Conservation (phyloP, 2,888 invertebrate species). For the Synanthedon vespiformis region DNA sequence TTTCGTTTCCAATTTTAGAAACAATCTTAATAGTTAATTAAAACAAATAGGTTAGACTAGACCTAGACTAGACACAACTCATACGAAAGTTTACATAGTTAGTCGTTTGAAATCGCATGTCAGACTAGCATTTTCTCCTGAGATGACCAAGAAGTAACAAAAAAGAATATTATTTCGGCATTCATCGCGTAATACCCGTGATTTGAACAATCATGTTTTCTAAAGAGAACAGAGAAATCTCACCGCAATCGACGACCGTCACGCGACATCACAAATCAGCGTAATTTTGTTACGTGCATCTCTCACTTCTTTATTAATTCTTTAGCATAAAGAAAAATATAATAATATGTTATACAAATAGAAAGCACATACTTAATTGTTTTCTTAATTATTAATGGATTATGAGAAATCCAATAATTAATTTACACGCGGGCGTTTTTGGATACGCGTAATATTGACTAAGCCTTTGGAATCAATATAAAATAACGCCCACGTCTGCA, state of each 20-base stretch:
- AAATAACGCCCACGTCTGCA: too few species aligned
- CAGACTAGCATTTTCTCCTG: conserved; percentile 30
- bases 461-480: too few species aligned
- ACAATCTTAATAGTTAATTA: too few species aligned
- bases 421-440: too few species aligned
- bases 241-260: conserved; percentile 38
- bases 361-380: too few species aligned
- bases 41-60: too few species aligned
- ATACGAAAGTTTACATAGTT: conserved; percentile 5
- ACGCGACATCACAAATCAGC: conserved; percentile 27
- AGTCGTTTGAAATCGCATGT: conserved; percentile 34
- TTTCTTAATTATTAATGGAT: too few species aligned
- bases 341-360: too few species aligned
- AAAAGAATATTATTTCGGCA: conserved; percentile 34
- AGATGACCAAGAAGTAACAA: conserved; percentile 29
- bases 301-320: not conserved
- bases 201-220: conserved; percentile 54
- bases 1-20: too few species aligned
- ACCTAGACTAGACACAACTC: too few species aligned
- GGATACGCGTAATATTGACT: too few species aligned
- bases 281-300: not conserved
- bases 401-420: not conserved
- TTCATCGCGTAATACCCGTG: conserved; percentile 41
- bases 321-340: too few species aligned
- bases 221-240: conserved; percentile 42